phyloP scores from a whole-genome alignment of 92 coral and sea anemone species.

The Paragorgia papillata region DNA sequence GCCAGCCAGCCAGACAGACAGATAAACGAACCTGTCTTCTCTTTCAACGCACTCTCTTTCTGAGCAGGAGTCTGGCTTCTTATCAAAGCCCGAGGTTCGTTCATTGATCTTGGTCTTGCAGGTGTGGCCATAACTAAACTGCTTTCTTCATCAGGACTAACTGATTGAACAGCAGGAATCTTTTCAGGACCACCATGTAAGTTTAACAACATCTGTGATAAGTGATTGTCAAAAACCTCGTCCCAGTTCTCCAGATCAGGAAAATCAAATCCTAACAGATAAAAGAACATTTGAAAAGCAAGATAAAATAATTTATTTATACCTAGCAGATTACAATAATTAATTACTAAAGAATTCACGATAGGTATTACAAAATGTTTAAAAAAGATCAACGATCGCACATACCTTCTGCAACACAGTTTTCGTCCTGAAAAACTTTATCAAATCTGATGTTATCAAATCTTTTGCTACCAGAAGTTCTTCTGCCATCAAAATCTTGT shows the following conservation, averaged over 20 bases:
- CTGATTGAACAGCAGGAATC: slow-evolving; percentile 2
- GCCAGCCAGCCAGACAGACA: too few species aligned
- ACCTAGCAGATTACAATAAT: too few species aligned
- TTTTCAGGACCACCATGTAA: slow-evolving; percentile 32
- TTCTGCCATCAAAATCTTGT: background rate
- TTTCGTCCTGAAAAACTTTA: slow-evolving; percentile 40
- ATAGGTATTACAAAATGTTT: too few species aligned
- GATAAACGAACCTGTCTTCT: background rate
- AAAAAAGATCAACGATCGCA: too few species aligned
- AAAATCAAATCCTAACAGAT: slow-evolving; percentile 20
- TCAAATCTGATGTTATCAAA: slow-evolving; percentile 20
- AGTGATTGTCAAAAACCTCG: slow-evolving; percentile 28
- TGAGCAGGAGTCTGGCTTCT: background rate
- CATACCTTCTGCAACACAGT: slow-evolving; percentile 39
- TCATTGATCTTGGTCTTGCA: background rate
- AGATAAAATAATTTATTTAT: background rate
- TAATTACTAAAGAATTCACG: too few species aligned
- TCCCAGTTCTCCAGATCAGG: slow-evolving; percentile 35
- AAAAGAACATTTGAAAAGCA: background rate
- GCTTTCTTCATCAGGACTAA: background rate
- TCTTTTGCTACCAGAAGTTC: background rate
- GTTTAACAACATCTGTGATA: slow-evolving; percentile 26
- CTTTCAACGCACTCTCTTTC: background rate
- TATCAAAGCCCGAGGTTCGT: background rate
- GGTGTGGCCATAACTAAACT: slow-evolving; percentile 37